Conservation (phyloP, 2,113 vertebrate genomes). For the Ophiodon elongatus region DNA sequence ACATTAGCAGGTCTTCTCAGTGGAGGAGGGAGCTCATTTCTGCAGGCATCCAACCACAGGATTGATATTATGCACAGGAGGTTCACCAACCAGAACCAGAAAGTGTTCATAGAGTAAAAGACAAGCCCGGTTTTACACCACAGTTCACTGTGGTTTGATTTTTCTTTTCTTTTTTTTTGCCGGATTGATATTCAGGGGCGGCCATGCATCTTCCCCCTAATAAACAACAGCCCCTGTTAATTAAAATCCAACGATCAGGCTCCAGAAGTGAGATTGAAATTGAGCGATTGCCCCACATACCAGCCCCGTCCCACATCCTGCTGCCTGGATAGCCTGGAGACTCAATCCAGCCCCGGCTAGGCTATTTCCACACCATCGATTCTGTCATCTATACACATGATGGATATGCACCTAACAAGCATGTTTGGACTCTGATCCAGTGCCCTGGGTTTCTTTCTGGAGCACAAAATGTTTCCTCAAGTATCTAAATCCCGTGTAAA, state of each 20-base stretch:
- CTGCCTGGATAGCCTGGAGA: slow-evolving; percentile 84
- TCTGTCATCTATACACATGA: slow-evolving; percentile 87
- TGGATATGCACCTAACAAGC: slow-evolving; percentile 83
- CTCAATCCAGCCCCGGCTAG: slow-evolving; percentile 82
- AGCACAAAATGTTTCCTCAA: slow-evolving; percentile 46
- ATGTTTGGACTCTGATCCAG: slow-evolving; percentile 71
- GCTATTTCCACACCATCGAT: slow-evolving; percentile 90
- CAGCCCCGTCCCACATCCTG: slow-evolving; percentile 83
- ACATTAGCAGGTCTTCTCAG: slow-evolving; percentile 72
- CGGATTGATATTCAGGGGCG: slow-evolving; percentile 57
- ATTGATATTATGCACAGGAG: slow-evolving; percentile 47
- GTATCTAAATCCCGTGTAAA: slow-evolving; percentile 54
- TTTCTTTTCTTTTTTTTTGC: no score
- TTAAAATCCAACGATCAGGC: slow-evolving; percentile 86
- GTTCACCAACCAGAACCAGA: slow-evolving; percentile 18
- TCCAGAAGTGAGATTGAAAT: slow-evolving; percentile 84
- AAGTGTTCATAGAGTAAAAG: slow-evolving; percentile 20
- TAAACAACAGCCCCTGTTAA: slow-evolving; percentile 84
- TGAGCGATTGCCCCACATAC: slow-evolving; percentile 87
- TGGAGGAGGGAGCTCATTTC: slow-evolving; percentile 63
- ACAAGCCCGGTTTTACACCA: slow-evolving; percentile 15
- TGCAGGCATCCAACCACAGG: slow-evolving; percentile 58
- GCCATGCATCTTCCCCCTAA: slow-evolving; percentile 65
- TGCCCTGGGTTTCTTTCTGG: slow-evolving; percentile 48
- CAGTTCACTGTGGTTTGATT: slow-evolving; percentile 35